Conservation (phyloP, 1,140 invertebrate genomes). For the Diprion similis region DNA sequence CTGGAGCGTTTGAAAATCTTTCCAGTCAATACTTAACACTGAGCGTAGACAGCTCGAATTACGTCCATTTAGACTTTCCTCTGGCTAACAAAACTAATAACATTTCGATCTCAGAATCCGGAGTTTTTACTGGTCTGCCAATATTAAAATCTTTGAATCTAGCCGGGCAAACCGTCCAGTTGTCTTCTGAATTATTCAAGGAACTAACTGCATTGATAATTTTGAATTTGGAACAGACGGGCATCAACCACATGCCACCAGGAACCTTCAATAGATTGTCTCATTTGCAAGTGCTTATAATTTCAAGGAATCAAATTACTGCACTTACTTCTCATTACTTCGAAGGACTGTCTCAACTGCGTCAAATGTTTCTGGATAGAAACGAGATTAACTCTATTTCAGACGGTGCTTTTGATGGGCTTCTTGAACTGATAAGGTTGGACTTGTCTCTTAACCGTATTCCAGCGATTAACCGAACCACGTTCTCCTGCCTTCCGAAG, state of each 20-base stretch:
- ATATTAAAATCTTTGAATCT: constrained; percentile 20
- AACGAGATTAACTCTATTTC: constrained; percentile 21
- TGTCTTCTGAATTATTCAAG: constrained; percentile 28
- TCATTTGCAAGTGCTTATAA: constrained; percentile 13
- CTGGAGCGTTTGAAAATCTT: too few species aligned
- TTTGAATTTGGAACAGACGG: constrained; percentile 24
- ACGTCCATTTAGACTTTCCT: too few species aligned
- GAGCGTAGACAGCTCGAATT: too few species aligned
- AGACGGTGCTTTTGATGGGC: constrained; percentile 13
- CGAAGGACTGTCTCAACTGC: constrained; percentile 23
- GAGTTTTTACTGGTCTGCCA: constrained; percentile 30
- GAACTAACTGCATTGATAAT: constrained; percentile 20
- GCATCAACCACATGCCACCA: constrained; percentile 24
- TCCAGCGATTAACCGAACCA: too few species aligned
- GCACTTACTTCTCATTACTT: constrained; percentile 22
- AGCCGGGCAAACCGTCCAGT: constrained; percentile 21
- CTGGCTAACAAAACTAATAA: too few species aligned
- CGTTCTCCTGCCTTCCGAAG: too few species aligned
- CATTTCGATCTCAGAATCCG: constrained; percentile 23
- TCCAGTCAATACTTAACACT: too few species aligned
- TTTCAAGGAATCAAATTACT: constrained; percentile 29
- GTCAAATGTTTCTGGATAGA: constrained; percentile 22
- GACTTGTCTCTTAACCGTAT: too few species aligned
- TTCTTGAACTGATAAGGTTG: too few species aligned
- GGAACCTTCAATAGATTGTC: background rate